Base-by-base conservation (phyloP, 2,113 vertebrate genomes). In the Zosterops lateralis region DNA sequence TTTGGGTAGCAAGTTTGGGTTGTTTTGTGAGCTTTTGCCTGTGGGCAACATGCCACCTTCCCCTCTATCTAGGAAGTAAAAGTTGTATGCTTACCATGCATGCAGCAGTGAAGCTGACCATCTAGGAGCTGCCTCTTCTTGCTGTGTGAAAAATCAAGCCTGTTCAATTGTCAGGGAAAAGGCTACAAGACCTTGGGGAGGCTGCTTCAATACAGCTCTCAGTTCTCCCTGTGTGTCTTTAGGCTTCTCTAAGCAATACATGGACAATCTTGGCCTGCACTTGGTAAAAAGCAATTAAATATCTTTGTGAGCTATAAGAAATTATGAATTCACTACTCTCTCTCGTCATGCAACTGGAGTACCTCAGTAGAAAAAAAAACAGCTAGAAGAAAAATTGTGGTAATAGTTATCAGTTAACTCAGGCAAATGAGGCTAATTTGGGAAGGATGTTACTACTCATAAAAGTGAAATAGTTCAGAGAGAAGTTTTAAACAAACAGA, bases 401-500 rank as follows among this genome's bases (percentile, higher is more conserved):
- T 50, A 83, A 68, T 61, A 75, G 38, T 91, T 53, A 66, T 84
- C 78, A 58, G 66, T 93, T 73, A 96, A 90, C 28, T 94, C 36
- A 42, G 54, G 74, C 45, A 93, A 93, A 94, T n/a, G 22, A 73
- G 58, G 62, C 75, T 83, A 85, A 88, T 95, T 87, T 76, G 58
- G 70, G 82, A 92, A 88, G 14, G 58, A 72, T 75, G 45, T 67
- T 94, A 40, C 45, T 79, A 61, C 36, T 79, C 50, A 53, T 94
- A 65, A 91, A 90, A 95, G 64, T 83, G 40, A 90, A 92, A 87
- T 81, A 53, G 50, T 84, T 96, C 53, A 75, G 36, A 84, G 50
- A 79, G 64, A 90, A 83, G 74, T 91, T 90, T 95, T 94, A 76
- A 95, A 79, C 74, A 91, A 89, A 76, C 31, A 92, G 66, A 92